phyloP scores from a whole-genome alignment of 2,797 vertebrate genomes.

The Lagorchestes hirsutus region DNA sequence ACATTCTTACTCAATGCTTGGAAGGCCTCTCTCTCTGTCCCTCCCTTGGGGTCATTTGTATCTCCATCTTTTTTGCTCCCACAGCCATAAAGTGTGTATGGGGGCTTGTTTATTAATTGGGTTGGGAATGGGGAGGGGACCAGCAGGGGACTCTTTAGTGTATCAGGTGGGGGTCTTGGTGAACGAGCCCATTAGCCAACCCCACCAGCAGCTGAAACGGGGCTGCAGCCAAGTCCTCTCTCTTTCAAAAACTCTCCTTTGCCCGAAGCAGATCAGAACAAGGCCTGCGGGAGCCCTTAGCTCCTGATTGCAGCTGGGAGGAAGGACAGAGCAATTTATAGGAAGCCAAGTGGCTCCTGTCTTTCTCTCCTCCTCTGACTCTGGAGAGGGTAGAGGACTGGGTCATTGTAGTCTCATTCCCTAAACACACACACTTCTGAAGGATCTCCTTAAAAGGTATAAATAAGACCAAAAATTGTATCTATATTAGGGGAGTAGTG shows the following conservation, averaged over 20 bases:
- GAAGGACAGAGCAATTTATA: slow-evolving; percentile 82
- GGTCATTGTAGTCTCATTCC: slow-evolving; percentile 38
- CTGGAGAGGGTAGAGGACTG: slow-evolving; percentile 54
- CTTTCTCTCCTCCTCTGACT: slow-evolving; percentile 73
- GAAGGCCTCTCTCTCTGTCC: slow-evolving; percentile 76
- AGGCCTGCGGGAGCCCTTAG: slow-evolving; percentile 82
- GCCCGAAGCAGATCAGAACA: slow-evolving; percentile 82
- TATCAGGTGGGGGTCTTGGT: slow-evolving; percentile 76
- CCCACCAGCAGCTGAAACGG: slow-evolving; percentile 77
- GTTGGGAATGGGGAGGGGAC: slow-evolving; percentile 77
- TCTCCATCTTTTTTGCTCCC: slow-evolving; percentile 75
- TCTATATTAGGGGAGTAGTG: slow-evolving; percentile 4
- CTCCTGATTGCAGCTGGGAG: slow-evolving; percentile 81
- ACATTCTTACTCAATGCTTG: slow-evolving; percentile 77
- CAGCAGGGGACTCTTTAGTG: slow-evolving; percentile 80
- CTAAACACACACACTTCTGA: neutral
- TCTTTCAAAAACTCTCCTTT: slow-evolving; percentile 80
- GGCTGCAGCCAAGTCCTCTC: slow-evolving; percentile 79
- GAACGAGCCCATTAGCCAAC: slow-evolving; percentile 81
- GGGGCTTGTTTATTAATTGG: slow-evolving; percentile 82
- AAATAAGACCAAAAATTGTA: neutral
- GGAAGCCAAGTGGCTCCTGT: slow-evolving; percentile 81
- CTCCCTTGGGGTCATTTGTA: slow-evolving; percentile 82
- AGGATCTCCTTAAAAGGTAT: slow-evolving; percentile 43
- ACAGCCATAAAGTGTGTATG: slow-evolving; percentile 74